These are phyloP conservation scores for Drosophila trapezifrons DNA, from an alignment of 1,140 invertebrate genomes.

Conservation along the genomic window DNA sequence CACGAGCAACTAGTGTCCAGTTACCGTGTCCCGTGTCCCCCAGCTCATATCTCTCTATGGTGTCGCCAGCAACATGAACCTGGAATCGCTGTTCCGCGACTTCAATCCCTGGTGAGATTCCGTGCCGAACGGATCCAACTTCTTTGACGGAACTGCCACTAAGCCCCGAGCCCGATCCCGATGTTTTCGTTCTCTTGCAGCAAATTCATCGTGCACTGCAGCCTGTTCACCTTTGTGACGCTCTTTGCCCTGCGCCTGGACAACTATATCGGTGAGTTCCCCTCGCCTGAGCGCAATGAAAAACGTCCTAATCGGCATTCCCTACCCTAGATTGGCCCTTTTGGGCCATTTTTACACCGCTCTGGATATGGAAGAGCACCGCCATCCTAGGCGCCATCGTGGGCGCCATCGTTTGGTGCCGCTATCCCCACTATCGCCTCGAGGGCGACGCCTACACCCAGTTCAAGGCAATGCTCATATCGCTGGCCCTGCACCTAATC, in stretches of 20 bases:
- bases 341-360: conserved; percentile 96
- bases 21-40: conserved; percentile 26
- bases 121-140: neutral
- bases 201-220: conserved; percentile 97
- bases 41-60: conserved; percentile 24
- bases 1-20: conserved; percentile 75
- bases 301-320: neutral
- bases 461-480: conserved; percentile 98
- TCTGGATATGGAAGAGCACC: conserved; percentile 98
- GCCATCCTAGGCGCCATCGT: conserved; percentile 94
- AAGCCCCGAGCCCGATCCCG: neutral
- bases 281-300: neutral
- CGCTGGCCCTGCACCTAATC: conserved; percentile 95
- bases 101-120: conserved; percentile 93
- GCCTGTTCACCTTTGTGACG: conserved; percentile 95
- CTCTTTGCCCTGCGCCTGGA: conserved; percentile 95
- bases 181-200: conserved; percentile 86
- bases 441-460: conserved; percentile 98
- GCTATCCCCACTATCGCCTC: conserved; percentile 96
- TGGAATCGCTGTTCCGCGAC: conserved; percentile 95
- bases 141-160: neutral
- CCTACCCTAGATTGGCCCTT: conserved; percentile 91
- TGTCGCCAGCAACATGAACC: conserved; percentile 88
- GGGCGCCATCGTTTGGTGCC: conserved; percentile 97
- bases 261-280: conserved; percentile 87